A percentile compares a stretch with the other conserved stretches of the same genome.
Conservation (phyloP, 2,888 invertebrate genomes). For the Orchestes rusci region DNA sequence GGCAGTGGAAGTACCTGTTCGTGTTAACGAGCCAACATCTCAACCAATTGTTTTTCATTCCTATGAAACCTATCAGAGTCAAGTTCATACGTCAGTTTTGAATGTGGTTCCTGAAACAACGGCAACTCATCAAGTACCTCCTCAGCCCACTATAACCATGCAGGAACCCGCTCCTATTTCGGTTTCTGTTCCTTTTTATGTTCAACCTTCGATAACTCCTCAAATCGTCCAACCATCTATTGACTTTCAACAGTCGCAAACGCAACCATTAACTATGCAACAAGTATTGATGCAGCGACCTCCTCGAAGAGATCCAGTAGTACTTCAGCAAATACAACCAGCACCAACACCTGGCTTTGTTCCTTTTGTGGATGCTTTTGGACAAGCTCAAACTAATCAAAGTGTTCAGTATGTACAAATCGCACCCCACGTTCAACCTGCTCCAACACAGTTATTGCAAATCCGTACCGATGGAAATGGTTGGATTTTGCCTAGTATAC, state of each 20-base stretch:
- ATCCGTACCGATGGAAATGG: conserved; percentile 45
- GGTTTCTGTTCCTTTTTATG: conserved; percentile 20
- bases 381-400: conserved; percentile 61
- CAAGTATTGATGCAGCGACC: conserved; percentile 29
- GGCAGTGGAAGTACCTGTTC: conserved; percentile 10
- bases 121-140: conserved; percentile 2
- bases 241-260: conserved; percentile 20
- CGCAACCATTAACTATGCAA: conserved; percentile 22
- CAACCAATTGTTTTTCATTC: conserved; percentile 37
- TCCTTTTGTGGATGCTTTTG: conserved; percentile 61
- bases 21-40: conserved; percentile 25
- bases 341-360: conserved; percentile 40
- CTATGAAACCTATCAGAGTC: conserved; percentile 40
- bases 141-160: conserved; percentile 13
- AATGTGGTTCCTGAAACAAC: conserved; percentile 29
- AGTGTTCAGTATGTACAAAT: conserved; percentile 72
- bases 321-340: conserved; percentile 21
- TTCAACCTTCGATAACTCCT: conserved; percentile 15
- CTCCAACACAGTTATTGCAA: conserved; percentile 42
- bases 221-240: conserved; percentile 23
- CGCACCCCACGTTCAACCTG: conserved; percentile 48
- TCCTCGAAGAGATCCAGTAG: conserved; percentile 21
- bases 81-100: conserved; percentile 39
- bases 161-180: conserved; percentile 18
- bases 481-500: conserved; percentile 39